Percentiles rank a stretch among this genome's conserved stretches.
phyloP scores from a whole-genome alignment of 2,888 invertebrate species.

The Eupithecia tripunctaria region DNA sequence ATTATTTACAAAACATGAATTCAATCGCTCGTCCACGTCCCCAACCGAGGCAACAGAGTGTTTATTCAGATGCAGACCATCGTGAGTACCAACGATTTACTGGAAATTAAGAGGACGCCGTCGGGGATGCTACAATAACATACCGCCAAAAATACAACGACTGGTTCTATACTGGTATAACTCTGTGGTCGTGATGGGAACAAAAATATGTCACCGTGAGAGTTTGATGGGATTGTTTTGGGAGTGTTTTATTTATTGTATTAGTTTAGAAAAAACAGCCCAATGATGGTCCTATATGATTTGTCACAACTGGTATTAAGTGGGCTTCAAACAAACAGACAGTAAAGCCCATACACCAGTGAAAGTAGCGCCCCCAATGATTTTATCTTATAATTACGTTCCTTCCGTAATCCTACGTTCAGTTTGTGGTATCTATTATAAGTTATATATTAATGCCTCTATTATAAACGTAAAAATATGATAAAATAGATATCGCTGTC shows the following conservation, averaged over 20 bases:
- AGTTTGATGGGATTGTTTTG: constrained; percentile 39
- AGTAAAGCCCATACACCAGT: no score
- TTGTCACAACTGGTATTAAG: constrained; percentile 18
- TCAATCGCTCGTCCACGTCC: constrained; percentile 24
- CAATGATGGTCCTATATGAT: not conserved
- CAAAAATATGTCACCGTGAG: constrained; percentile 45
- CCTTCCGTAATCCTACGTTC: no score
- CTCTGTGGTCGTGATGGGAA: constrained; percentile 38
- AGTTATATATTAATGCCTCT: no score
- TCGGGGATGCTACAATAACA: constrained; percentile 80
- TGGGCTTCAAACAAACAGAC: not conserved
- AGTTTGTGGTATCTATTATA: no score
- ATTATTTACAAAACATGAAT: no score
- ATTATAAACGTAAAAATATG: no score
- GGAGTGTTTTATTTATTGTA: constrained; percentile 21
- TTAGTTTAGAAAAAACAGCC: constrained; percentile 16
- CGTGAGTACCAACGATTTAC: constrained; percentile 78
- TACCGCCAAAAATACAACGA: constrained; percentile 72
- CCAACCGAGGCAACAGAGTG: constrained; percentile 61
- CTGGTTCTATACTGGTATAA: constrained; percentile 18
- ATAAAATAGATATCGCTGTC: no score
- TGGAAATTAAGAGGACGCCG: constrained; percentile 82
- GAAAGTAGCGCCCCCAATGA: no score
- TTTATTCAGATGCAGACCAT: constrained; percentile 82
- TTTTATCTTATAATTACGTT: no score